Evolutionary conservation across 2,888 invertebrate genomes (phyloP), one percentile per base, ranked within the genome.

Genomic region (Hydrotaea diabolus): DNA sequence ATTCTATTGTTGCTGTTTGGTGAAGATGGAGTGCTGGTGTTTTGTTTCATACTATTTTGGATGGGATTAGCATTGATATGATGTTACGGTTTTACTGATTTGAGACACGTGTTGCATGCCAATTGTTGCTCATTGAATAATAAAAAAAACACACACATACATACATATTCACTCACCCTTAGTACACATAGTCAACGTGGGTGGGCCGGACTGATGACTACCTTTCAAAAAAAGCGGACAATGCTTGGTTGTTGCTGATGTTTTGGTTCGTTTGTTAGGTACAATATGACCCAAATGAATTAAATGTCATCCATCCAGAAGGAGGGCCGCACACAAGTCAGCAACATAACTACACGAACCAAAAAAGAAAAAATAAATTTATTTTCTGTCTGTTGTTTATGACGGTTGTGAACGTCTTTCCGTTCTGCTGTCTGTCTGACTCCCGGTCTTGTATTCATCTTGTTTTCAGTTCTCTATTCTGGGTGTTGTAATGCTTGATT

Each of bases 101-200:
- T 84, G 57, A 49, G 80, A 78, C 80, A 84, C 84, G 84, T 84
- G 84, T 84, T 84, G 84, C 80, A 84, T 81, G 80, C 72, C 84
- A 84, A 84, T 80, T 84, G 84, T 84, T 84, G 84, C 80, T 78
- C 72, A 77, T 78, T 81, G 78, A 81, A 78, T 81, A 84, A 80
- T 73, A 72, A 78, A 76, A 77, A 71, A 77, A 36, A 64, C 62
- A n/a, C 57, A 19, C 9, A 43, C 43, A 15, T 46, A 53, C 55
- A 36, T 46, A 23, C 46, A 3, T 1, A 11, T 39, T 1, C 21
- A 43, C 69, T 17, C 64, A 64, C 31, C 17, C 76, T n/a, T n/a
- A n/a, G n/a, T n/a, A 77, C 49, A 1, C 43, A 43, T 43, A 49
- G 3, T n/a, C n/a, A 13, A 49, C 7, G 31, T 4, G 31, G 31